Conservation (phyloP, 2,113 vertebrate genomes). For the Chlamydotis undulata region DNA sequence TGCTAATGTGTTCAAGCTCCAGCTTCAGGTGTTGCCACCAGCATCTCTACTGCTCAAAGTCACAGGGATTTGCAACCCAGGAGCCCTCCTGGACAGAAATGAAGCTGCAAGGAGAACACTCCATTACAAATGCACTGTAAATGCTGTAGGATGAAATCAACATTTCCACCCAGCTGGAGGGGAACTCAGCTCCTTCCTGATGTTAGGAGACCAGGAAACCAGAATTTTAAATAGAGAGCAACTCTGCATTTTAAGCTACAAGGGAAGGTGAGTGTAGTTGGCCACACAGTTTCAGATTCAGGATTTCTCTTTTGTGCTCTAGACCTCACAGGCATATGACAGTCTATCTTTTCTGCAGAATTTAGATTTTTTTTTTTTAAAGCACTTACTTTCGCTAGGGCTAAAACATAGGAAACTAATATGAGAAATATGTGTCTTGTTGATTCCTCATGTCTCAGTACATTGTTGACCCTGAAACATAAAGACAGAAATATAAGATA, state of each 20-base stretch:
- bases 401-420: background rate
- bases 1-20: background rate
- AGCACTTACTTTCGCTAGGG: background rate
- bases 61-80: background rate
- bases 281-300: background rate
- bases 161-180: background rate
- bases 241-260: background rate
- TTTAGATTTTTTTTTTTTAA: background rate
- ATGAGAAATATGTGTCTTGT: background rate
- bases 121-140: background rate
- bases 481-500: background rate
- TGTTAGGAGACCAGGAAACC: background rate
- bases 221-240: background rate
- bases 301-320: background rate
- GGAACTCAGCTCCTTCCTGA: background rate
- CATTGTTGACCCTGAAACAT: background rate
- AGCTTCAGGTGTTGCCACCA: background rate
- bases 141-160: background rate
- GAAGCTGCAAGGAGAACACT: background rate
- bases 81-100: background rate
- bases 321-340: background rate
- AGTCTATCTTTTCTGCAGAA: background rate
- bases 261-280: background rate
- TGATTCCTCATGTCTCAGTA: background rate
- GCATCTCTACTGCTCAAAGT: background rate